Percentiles rank a stretch among this genome's conserved stretches.
These are phyloP conservation scores for Agrotis clavis DNA, from an alignment of 2,888 invertebrate species.

Conservation along the genomic window DNA sequence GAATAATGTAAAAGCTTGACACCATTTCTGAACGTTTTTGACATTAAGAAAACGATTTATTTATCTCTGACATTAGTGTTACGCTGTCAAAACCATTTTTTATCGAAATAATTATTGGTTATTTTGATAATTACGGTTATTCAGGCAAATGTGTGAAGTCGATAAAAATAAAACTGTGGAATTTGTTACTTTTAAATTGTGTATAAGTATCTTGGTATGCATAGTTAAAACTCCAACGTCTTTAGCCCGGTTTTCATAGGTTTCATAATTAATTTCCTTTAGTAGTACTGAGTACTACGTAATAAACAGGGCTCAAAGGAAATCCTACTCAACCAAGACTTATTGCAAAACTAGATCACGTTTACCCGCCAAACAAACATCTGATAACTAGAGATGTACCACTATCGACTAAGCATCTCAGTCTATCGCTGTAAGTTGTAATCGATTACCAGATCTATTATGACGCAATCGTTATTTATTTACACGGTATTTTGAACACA, in stretches of 20 bases:
- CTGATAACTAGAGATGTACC: slow-evolving; percentile 71
- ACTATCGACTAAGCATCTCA: slow-evolving; percentile 42
- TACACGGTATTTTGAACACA: slow-evolving; percentile 30
- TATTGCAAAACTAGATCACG: slow-evolving; percentile 66
- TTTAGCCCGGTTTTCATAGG: slow-evolving; percentile 22
- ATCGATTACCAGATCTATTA: slow-evolving; percentile 47
- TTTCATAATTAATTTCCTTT: slow-evolving; percentile 49
- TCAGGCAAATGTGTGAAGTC: slow-evolving; percentile 11
- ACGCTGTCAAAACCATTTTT: slow-evolving; percentile 32
- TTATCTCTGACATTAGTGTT: slow-evolving; percentile 53
- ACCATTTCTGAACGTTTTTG: slow-evolving; percentile 44
- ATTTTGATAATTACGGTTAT: slow-evolving; percentile 13
- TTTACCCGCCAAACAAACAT: slow-evolving; percentile 58
- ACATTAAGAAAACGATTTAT: slow-evolving; percentile 37
- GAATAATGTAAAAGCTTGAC: slow-evolving; percentile 57
- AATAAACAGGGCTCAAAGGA: slow-evolving; percentile 58
- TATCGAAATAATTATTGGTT: slow-evolving; percentile 24
- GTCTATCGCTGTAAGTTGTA: slow-evolving; percentile 15
- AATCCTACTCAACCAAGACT: slow-evolving; percentile 66
- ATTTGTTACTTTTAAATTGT: not conserved
- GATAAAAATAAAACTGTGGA: slow-evolving; percentile 5
- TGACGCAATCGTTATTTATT: slow-evolving; percentile 49
- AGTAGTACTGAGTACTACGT: slow-evolving; percentile 8
- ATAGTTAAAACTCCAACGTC: slow-evolving; percentile 17
- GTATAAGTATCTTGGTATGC: not conserved